Conservation (phyloP, 2,888 invertebrate genomes). For the Eupeodes luniger region DNA sequence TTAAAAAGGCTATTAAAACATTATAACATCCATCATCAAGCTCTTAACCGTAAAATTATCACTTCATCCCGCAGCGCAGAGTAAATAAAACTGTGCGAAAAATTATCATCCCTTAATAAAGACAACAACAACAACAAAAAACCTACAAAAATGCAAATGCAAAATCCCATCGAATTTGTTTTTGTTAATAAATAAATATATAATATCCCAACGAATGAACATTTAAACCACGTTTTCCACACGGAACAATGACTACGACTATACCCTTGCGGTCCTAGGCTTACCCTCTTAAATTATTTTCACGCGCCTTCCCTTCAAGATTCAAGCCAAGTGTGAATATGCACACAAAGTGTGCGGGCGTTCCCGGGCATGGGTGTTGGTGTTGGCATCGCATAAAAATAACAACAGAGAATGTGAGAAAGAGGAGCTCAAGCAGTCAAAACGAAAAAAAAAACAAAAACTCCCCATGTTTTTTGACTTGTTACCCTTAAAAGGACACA, state of each 20-base stretch:
- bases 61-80: constrained; percentile 53
- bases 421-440: constrained; percentile 53
- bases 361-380: not conserved
- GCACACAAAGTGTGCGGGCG: constrained; percentile 58
- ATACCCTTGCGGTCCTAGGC: constrained; percentile 55
- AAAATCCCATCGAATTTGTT: constrained; percentile 31
- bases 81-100: constrained; percentile 60
- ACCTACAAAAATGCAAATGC: constrained; percentile 41
- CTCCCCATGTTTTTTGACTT: constrained; percentile 64
- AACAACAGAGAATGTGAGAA: constrained; percentile 60
- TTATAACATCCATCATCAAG: constrained; percentile 58
- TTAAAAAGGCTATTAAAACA: constrained; percentile 42
- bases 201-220: constrained; percentile 36
- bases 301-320: constrained; percentile 69
- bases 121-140: not conserved
- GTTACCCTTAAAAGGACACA: constrained; percentile 61
- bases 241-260: constrained; percentile 61
- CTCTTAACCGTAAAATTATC: constrained; percentile 69
- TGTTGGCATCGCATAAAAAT: constrained; percentile 55
- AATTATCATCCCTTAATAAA: constrained; percentile 52
- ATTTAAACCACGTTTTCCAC: constrained; percentile 55
- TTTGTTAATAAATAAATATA: constrained; percentile 20
- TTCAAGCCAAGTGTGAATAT: constrained; percentile 74
- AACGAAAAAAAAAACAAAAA: constrained; percentile 12
- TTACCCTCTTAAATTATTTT: constrained; percentile 73